Conservation (phyloP, 2,888 invertebrate species). For the Bursaphelenchus okinawaensis region DNA sequence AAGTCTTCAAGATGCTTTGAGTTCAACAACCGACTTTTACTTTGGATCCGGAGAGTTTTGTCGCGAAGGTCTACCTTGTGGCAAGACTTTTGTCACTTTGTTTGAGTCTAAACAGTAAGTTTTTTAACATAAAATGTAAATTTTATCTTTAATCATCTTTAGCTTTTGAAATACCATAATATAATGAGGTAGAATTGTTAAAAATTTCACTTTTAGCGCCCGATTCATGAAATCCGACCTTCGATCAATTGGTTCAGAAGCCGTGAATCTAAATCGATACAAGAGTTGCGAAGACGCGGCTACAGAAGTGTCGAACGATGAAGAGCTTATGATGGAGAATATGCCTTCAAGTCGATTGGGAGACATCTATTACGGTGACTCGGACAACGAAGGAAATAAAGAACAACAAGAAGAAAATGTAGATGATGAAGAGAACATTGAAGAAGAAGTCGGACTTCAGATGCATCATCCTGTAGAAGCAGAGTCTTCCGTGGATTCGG, state of each 20-base stretch:
- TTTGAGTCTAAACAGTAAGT: constrained; percentile 8
- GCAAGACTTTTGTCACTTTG: not conserved
- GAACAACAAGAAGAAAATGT: not conserved
- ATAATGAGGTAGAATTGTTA: too few relatives aligned
- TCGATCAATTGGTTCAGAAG: not conserved
- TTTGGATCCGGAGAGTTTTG: constrained; percentile 23
- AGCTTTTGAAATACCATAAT: too few relatives aligned
- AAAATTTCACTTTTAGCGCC: not conserved
- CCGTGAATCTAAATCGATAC: not conserved
- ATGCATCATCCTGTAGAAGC: not conserved
- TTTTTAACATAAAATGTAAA: too few relatives aligned
- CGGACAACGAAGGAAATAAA: not conserved
- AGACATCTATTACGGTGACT: not conserved
- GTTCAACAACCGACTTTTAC: constrained; percentile 19
- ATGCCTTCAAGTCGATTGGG: not conserved
- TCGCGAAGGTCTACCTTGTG: constrained; percentile 6
- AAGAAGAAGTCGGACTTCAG: not conserved
- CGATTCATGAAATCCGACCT: not conserved
- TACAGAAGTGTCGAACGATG: not conserved
- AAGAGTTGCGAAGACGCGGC: not conserved
- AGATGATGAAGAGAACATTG: not conserved
- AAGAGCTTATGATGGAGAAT: not conserved
- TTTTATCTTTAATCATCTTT: too few relatives aligned
- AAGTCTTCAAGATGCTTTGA: constrained; percentile 13
- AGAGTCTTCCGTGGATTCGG: too few relatives aligned